Evolutionary conservation across 1,140 invertebrate genomes (phyloP).

Genomic region (Drosophila aff.): DNA sequence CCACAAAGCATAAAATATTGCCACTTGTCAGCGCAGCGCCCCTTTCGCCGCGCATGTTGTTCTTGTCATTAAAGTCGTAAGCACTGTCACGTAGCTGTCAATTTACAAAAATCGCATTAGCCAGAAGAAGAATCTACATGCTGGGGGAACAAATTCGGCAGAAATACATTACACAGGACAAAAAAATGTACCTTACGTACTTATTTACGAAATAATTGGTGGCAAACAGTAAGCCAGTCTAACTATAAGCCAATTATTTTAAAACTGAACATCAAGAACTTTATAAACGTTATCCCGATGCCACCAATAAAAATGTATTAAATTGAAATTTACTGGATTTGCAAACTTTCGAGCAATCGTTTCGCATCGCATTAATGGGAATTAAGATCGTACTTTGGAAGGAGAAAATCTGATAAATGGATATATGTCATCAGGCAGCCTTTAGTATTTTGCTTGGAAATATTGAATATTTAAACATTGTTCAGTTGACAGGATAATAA

Average conservation of each 20-base stretch:
- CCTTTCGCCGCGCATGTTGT: constrained; percentile 48
- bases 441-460: no score
- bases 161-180: constrained; percentile 14
- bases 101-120: constrained; percentile 80
- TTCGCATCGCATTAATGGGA: no score
- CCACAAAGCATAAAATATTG: constrained; percentile 59
- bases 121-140: constrained; percentile 48
- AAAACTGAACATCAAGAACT: not conserved
- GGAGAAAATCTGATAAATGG: not conserved
- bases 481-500: not conserved
- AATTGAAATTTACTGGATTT: not conserved
- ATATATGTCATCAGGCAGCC: not conserved
- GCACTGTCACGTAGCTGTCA: constrained; percentile 79
- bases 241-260: not conserved
- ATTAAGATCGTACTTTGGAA: not conserved
- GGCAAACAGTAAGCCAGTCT: not conserved
- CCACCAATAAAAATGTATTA: not conserved
- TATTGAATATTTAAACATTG: not conserved
- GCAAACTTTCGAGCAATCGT: not conserved
- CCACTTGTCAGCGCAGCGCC: constrained; percentile 64
- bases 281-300: not conserved
- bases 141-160: constrained; percentile 33
- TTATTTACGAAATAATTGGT: not conserved
- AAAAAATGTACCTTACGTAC: not conserved
- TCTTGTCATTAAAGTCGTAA: constrained; percentile 79